A percentile compares a stretch with the other conserved stretches of the same genome.
Evolutionary conservation across 1,140 invertebrate species (phyloP).

Genomic region (Patella vulgata): DNA sequence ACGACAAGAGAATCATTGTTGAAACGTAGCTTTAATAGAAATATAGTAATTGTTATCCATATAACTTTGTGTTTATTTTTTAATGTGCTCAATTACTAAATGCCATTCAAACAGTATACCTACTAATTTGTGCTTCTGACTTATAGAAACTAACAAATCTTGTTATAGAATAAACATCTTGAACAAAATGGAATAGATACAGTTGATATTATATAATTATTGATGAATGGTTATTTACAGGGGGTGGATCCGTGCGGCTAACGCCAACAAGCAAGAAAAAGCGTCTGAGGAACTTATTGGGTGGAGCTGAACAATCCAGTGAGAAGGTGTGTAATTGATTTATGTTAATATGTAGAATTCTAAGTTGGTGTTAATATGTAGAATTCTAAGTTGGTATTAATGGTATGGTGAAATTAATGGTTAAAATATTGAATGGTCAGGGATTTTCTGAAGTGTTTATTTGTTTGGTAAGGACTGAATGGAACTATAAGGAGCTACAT

Average conservation of each 20-base stretch:
- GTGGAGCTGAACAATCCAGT: conserved; percentile 17
- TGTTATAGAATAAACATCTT: too few species aligned
- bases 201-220: background rate
- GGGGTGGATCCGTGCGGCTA: conserved; percentile 33
- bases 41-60: too few species aligned
- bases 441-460: too few species aligned
- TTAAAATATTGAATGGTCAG: background rate
- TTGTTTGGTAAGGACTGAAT: background rate
- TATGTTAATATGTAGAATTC: too few species aligned
- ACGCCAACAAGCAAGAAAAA: conserved; percentile 36
- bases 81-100: too few species aligned
- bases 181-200: too few species aligned
- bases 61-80: too few species aligned
- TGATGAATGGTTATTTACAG: conserved; percentile 9
- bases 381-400: background rate
- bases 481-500: background rate
- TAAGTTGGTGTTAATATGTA: background rate
- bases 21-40: too few species aligned
- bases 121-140: background rate
- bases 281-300: conserved; percentile 27
- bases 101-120: too few species aligned
- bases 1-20: too few species aligned
- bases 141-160: background rate
- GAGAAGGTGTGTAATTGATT: too few species aligned
- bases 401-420: background rate